Evolutionary conservation across 2,888 invertebrate genomes (phyloP).

Genomic region (Argynnis bischoffii): DNA sequence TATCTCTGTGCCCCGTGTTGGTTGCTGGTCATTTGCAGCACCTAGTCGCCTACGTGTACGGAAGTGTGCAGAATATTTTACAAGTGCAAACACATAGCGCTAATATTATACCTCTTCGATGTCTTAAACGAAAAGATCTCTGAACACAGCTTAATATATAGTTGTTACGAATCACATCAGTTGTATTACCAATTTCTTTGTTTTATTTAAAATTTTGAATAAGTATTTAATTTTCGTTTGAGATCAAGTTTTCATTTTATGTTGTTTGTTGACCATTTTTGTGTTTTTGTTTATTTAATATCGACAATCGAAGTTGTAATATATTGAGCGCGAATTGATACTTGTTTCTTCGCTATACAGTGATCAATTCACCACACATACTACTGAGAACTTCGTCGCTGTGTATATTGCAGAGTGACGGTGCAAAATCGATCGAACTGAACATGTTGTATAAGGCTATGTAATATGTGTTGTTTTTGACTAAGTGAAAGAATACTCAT

Average conservation of each 20-base stretch:
- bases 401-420: constrained; percentile 80
- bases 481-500: constrained; percentile 22
- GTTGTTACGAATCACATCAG: constrained; percentile 18
- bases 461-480: constrained; percentile 57
- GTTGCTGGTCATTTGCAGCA: constrained; percentile 79
- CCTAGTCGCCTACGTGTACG: constrained; percentile 62
- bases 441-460: constrained; percentile 62
- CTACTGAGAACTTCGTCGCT: constrained; percentile 49
- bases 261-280: not conserved
- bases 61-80: constrained; percentile 70
- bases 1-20: constrained; percentile 62
- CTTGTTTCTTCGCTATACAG: constrained; percentile 20
- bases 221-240: not conserved
- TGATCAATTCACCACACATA: constrained; percentile 40
- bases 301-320: constrained; percentile 66
- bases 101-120: constrained; percentile 66
- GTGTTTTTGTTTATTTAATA: constrained; percentile 7
- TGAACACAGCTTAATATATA: constrained; percentile 39
- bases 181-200: not conserved
- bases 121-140: constrained; percentile 47
- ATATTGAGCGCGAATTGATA: constrained; percentile 65
- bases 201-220: constrained; percentile 3
- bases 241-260: not conserved
- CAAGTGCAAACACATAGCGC: constrained; percentile 72
- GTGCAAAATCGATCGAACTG: constrained; percentile 85